phyloP scores from a whole-genome alignment of 2,113 vertebrate genomes.

The Anhinga anhinga region DNA sequence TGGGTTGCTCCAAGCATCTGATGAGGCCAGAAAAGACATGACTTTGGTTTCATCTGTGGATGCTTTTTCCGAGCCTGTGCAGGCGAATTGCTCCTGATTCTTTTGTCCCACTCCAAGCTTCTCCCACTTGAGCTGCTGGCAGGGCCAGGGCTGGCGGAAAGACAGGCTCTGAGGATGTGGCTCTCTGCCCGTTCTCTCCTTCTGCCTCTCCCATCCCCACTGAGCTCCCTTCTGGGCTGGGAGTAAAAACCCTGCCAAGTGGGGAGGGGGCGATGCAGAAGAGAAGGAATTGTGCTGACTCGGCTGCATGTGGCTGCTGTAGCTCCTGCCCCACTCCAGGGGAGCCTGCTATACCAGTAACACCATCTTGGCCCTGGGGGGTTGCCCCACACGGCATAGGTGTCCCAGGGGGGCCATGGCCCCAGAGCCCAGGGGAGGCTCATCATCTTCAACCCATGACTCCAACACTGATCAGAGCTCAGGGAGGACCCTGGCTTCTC shows the following conservation, averaged over 20 bases:
- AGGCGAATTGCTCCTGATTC: background rate
- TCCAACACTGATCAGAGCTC: background rate
- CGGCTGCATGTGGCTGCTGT: background rate
- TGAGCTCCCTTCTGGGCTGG: background rate
- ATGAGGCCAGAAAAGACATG: background rate
- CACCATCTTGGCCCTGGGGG: background rate
- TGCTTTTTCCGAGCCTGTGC: background rate
- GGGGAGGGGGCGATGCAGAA: background rate
- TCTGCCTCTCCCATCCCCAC: slow-evolving; percentile 10
- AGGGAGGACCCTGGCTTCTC: background rate
- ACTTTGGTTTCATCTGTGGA: background rate
- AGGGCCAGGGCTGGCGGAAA: background rate
- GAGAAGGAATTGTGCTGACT: slow-evolving; percentile 1
- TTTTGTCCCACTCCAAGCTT: background rate
- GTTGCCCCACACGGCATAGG: background rate
- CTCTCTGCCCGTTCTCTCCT: slow-evolving; percentile 1
- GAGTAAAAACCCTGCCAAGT: slow-evolving; percentile 11
- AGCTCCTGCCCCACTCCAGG: background rate
- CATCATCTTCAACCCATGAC: background rate
- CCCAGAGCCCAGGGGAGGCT: background rate
- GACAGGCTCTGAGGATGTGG: background rate
- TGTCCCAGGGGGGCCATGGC: background rate
- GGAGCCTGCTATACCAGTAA: background rate
- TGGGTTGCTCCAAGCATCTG: background rate
- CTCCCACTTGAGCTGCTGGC: slow-evolving; percentile 13